These are phyloP conservation scores for Eufriesea mexicana DNA, from an alignment of 1,140 invertebrate species.

Conservation along the genomic window DNA sequence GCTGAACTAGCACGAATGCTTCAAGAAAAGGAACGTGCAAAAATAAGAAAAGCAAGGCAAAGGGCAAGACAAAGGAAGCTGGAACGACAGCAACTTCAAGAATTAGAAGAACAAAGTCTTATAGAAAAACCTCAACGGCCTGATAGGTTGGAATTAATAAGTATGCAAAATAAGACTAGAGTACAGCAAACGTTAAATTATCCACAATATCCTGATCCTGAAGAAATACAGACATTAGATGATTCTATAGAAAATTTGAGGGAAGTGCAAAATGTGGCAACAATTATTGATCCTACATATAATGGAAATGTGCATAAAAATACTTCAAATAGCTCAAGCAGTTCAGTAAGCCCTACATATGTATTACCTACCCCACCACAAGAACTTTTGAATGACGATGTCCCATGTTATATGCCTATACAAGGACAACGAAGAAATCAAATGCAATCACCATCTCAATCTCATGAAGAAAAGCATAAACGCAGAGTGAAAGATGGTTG, in stretches of 20 bases:
- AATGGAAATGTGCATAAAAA: slow-evolving; percentile 71
- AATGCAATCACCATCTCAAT: slow-evolving; percentile 75
- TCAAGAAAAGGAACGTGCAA: slow-evolving; percentile 91
- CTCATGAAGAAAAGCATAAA: slow-evolving; percentile 82
- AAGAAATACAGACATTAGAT: slow-evolving; percentile 79
- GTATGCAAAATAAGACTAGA: slow-evolving; percentile 57
- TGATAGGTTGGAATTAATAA: slow-evolving; percentile 77
- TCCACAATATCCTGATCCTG: slow-evolving; percentile 78
- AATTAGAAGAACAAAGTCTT: slow-evolving; percentile 75
- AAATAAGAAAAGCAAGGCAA: slow-evolving; percentile 86
- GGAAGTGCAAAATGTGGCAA: slow-evolving; percentile 77
- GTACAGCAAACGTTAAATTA: slow-evolving; percentile 50
- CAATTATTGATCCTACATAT: slow-evolving; percentile 81
- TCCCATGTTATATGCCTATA: slow-evolving; percentile 90
- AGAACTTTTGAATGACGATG: slow-evolving; percentile 81
- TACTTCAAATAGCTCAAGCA: slow-evolving; percentile 77
- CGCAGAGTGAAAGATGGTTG: slow-evolving; percentile 81
- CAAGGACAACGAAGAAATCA: slow-evolving; percentile 87
- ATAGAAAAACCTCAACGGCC: slow-evolving; percentile 75
- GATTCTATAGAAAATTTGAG: slow-evolving; percentile 66
- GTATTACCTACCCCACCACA: slow-evolving; percentile 74
- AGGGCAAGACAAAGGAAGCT: slow-evolving; percentile 86
- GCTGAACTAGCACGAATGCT: slow-evolving; percentile 93
- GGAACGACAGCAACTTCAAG: slow-evolving; percentile 84
- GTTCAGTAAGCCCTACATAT: slow-evolving; percentile 75